Percentiles rank a stretch among this genome's conserved stretches.
phyloP scores from a whole-genome alignment of 2,797 vertebrate genomes.

The Rhynchonycteris naso region DNA sequence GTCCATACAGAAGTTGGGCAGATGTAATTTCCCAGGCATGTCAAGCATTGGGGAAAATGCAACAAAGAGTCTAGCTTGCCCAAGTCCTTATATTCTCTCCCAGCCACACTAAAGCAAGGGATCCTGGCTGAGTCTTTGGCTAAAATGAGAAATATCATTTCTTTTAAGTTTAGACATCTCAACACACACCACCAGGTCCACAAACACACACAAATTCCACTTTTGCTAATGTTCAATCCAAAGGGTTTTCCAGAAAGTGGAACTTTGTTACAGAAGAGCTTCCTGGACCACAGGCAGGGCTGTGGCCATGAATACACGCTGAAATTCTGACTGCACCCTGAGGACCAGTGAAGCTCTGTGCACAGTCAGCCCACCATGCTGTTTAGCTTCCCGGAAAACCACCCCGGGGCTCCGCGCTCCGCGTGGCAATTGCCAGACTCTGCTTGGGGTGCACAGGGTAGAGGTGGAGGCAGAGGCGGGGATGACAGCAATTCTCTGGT shows the following conservation, averaged over 20 bases:
- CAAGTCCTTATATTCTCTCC: neutral
- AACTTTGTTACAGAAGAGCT: neutral
- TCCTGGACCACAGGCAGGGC: neutral
- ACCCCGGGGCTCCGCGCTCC: neutral
- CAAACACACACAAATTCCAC: neutral
- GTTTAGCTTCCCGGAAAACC: accelerated
- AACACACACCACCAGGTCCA: too few relatives aligned
- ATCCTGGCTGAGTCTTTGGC: neutral
- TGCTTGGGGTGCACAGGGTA: neutral
- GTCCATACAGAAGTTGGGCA: neutral
- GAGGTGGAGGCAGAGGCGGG: neutral
- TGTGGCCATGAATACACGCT: neutral
- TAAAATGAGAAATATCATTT: neutral
- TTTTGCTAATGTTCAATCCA: neutral
- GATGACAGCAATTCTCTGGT: neutral
- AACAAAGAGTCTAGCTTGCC: neutral
- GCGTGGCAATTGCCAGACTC: accelerated
- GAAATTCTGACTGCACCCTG: neutral
- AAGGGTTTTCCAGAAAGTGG: neutral
- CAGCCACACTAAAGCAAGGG: neutral
- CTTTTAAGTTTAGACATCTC: neutral
- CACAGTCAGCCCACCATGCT: too few relatives aligned
- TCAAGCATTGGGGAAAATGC: neutral
- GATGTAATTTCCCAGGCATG: neutral
- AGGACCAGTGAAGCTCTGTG: neutral